Base-by-base conservation (phyloP, 1,140 invertebrate species). In the Chymomyza costata region DNA sequence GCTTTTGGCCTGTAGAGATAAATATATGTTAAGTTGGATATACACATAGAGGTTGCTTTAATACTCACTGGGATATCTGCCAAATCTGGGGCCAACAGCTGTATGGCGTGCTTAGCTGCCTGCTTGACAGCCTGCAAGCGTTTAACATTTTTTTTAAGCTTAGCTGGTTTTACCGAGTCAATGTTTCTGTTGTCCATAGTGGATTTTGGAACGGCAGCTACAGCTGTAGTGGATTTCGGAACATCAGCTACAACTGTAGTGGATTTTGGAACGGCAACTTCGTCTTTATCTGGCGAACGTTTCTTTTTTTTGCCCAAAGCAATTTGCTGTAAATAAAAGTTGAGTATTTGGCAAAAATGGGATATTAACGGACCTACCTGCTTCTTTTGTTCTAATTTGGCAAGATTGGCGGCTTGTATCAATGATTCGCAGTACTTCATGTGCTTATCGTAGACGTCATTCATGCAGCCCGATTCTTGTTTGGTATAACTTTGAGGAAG, bases 71-170 rank as follows among this genome's bases (percentile, higher is more conserved):
- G 45, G 21, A 45, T 67, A 3, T 8, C 34, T 0, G 7, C 15
- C 32, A 30, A 17, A 7, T 38, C 3, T 0, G 63, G 63, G 1
- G 13, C 53, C 1, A 73, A 41, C 0, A 73, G 13, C 6, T 55
- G 50, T 2, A 73, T 32, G 6, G 63, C 69, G 15, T 63, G 58
- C n/a, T 52, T 55, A 6, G 67, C 30, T 0, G 68, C 69, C n/a
- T 74, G 46, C 3, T 45, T 55, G 6, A 59, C 43, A 21, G 69
- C 69, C 37, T 73, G 63, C 14, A 73, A 35, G 6, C 68, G 68
- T 14, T 73, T 73, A 0, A 73, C 10, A 15, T 62, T 37, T 32
- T 73, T 73, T 17, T 73, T 73, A 13, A 45, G 30, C 16, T 34
- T 56, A 1, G 7, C 2, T 1, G 31, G 14, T 1, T 11, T 37